Conservation (phyloP, 2,113 vertebrate species). For the Proteles cristata region DNA sequence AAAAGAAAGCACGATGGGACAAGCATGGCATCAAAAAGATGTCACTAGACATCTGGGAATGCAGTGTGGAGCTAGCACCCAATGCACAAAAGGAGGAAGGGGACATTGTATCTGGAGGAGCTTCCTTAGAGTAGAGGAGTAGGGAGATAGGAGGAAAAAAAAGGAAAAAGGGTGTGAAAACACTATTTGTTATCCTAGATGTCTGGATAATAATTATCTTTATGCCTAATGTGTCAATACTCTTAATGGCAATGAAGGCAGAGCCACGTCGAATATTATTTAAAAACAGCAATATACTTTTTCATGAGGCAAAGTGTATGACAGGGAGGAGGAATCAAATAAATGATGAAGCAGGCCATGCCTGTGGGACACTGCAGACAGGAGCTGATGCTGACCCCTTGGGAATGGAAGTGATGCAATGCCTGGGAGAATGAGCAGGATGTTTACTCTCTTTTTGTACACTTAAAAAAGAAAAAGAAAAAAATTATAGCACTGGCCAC, state of each 20-base stretch:
- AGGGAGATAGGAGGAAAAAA: background rate
- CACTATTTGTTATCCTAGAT: background rate
- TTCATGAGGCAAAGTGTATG: background rate
- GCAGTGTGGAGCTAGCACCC: background rate
- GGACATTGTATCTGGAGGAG: no score
- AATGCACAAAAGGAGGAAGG: background rate
- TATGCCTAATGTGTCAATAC: background rate
- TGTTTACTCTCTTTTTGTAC: background rate
- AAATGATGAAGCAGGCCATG: background rate
- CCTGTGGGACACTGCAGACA: background rate
- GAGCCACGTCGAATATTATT: background rate
- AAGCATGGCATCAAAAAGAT: background rate
- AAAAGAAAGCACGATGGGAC: background rate
- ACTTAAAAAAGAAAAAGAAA: background rate
- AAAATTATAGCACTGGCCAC: background rate
- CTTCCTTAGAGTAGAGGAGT: background rate
- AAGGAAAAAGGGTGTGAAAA: background rate
- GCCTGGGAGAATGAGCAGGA: background rate
- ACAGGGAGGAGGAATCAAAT: background rate
- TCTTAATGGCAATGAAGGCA: background rate
- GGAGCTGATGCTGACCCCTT: background rate
- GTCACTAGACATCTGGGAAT: background rate
- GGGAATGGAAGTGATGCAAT: background rate
- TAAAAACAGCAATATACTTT: background rate
- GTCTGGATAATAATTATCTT: background rate